These are phyloP conservation scores for Chloebia gouldiae DNA, from an alignment of 2,113 vertebrate genomes.

Conservation along the genomic window DNA sequence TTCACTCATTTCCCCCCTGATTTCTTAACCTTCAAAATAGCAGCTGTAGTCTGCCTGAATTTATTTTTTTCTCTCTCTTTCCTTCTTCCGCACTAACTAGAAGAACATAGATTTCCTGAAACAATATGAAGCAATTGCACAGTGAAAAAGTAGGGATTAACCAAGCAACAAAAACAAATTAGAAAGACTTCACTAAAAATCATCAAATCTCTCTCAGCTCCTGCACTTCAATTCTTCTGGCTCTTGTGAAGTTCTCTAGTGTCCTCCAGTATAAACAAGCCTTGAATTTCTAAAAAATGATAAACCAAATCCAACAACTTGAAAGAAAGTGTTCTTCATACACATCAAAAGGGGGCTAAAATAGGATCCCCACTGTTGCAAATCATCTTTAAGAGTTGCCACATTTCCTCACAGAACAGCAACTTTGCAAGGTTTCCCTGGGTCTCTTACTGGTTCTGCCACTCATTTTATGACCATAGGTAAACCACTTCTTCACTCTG, in stretches of 20 bases:
- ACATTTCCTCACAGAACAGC: neutral
- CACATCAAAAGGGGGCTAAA: neutral
- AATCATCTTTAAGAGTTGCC: neutral
- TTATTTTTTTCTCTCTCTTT: neutral
- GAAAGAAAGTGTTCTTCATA: neutral
- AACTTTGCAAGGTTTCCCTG: neutral
- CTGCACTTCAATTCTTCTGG: neutral
- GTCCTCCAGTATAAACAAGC: neutral
- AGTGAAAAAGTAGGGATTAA: neutral
- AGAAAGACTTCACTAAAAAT: neutral
- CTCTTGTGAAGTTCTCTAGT: neutral
- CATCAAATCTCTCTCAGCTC: neutral
- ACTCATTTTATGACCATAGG: neutral
- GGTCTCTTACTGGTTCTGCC: neutral
- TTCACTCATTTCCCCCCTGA: neutral
- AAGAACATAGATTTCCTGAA: neutral
- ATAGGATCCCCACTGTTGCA: neutral
- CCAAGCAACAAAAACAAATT: neutral
- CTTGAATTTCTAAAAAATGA: neutral
- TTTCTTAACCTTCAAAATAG: constrained; percentile 20
- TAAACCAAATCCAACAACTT: neutral
- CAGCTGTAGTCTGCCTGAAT: neutral
- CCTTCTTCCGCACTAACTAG: neutral
- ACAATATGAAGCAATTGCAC: neutral
- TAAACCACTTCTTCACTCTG: constrained; percentile 1